Evolutionary conservation across 1,140 invertebrate genomes (phyloP), one percentile per base, ranked within the genome.

Genomic region (Neodiprion lecontei): DNA sequence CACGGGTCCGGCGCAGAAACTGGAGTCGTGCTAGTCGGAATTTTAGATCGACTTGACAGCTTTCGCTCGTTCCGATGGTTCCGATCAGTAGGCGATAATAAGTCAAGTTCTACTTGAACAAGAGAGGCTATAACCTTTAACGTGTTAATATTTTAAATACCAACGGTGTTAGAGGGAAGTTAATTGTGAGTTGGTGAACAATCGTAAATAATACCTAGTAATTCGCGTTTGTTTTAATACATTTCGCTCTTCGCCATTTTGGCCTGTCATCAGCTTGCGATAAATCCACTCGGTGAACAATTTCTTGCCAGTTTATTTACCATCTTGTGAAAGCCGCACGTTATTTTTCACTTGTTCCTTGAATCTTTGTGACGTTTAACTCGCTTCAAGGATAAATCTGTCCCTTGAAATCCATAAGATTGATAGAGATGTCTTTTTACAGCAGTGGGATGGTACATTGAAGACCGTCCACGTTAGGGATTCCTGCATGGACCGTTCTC

Each of bases 401-500:
- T 14, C 11, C 11, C 4, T 61, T 17, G 9, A 61, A 61, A 14
- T 61, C 11, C 53, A 12, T 14, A 61, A 61, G 11, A 61, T 8
- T 75, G 23, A 67, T 11, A 48, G 23, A 48, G 9, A 71, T 12
- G 12, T 70, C 1, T 72, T 73, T 9, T 69, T 75, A n/a, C 48
- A 77, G 78, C 79, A 82, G 77, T 76, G 84, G 84, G 83, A 78
- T 77, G 78, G 68, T 69, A 69, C 75, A 81, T 75, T 85, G 83
- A 85, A 77, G 11, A 48, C 73, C 40, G 49, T 53, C 75, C 75
- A 49, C 53, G 53, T 61, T 61, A 61, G 70, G 74, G 69, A 77
- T 76, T 75, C 80, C 78, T 85, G 77, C 76, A 81, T 82, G 82
- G 81, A 85, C 79, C 79, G 76, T 81, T 83, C 79, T 53, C 75